Evolutionary conservation across 1,140 invertebrate species (phyloP).

Genomic region (Brachionus plicatilis): DNA sequence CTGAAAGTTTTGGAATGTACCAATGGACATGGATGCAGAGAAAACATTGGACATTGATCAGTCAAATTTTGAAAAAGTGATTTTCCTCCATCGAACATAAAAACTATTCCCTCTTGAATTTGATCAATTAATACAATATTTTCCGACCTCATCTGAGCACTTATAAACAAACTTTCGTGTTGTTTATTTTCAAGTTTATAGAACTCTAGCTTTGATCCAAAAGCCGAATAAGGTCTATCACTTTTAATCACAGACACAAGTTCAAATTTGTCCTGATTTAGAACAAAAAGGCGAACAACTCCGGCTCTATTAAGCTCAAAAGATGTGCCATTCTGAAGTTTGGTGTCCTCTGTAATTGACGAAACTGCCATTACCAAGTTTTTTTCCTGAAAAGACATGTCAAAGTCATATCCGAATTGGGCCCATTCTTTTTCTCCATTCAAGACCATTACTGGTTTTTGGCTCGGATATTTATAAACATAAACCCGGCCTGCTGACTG

Average conservation of each 20-base stretch:
- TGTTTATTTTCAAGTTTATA: slow-evolving; percentile 44
- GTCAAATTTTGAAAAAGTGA: not conserved
- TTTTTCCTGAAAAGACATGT: slow-evolving; percentile 43
- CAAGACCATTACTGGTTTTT: not conserved
- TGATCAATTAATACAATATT: not conserved
- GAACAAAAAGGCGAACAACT: slow-evolving; percentile 43
- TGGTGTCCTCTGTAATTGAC: slow-evolving; percentile 42
- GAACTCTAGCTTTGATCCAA: slow-evolving; percentile 46
- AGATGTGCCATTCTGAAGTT: not conserved
- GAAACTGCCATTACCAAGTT: slow-evolving; percentile 41
- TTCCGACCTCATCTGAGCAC: slow-evolving; percentile 43
- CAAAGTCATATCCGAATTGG: slow-evolving; percentile 43
- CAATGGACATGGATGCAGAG: not conserved
- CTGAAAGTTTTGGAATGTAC: not conserved
- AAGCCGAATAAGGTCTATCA: slow-evolving; percentile 45
- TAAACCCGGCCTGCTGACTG: slow-evolving; percentile 44
- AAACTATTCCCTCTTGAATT: slow-evolving; percentile 17
- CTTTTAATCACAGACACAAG: slow-evolving; percentile 44
- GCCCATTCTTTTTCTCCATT: slow-evolving; percentile 41
- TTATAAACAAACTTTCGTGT: slow-evolving; percentile 46
- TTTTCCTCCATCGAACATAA: slow-evolving; percentile 7
- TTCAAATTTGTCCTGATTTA: slow-evolving; percentile 34
- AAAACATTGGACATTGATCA: not conserved
- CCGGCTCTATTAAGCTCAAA: slow-evolving; percentile 43
- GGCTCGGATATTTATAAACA: slow-evolving; percentile 40